phyloP scores from a whole-genome alignment of 2,888 invertebrate genomes.

The Osmoderma eremita region DNA sequence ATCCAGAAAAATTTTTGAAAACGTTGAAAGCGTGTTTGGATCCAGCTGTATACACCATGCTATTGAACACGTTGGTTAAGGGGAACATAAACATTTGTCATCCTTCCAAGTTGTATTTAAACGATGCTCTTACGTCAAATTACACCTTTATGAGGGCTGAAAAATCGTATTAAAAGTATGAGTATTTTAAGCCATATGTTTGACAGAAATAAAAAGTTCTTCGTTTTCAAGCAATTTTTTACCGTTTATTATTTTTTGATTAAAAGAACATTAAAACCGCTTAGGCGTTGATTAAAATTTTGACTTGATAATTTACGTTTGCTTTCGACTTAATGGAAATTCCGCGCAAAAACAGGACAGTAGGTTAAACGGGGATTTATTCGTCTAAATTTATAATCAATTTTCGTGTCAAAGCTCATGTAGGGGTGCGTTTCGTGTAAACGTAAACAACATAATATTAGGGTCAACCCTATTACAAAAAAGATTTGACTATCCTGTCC shows the following conservation, averaged over 20 bases:
- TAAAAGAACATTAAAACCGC: too few relatives aligned
- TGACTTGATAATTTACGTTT: too few relatives aligned
- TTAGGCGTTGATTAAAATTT: too few relatives aligned
- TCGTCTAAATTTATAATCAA: conserved; percentile 2
- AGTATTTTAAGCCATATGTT: background rate
- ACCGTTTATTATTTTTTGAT: too few relatives aligned
- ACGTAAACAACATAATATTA: conserved; percentile 5
- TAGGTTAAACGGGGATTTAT: background rate
- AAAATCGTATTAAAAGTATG: conserved; percentile 16
- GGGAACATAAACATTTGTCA: conserved; percentile 39
- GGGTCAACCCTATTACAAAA: conserved; percentile 2
- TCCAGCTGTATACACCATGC: conserved; percentile 46
- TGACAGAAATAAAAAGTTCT: conserved; percentile 13
- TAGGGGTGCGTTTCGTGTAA: background rate
- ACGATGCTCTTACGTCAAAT: conserved; percentile 9
- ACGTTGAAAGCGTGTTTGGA: conserved; percentile 49
- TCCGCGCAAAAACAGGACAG: background rate
- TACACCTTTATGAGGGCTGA: conserved; percentile 20
- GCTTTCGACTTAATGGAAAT: too few relatives aligned
- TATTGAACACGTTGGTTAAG: conserved; percentile 46
- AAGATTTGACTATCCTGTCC: conserved; percentile 15
- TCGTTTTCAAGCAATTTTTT: conserved; percentile 3
- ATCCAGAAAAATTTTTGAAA: conserved; percentile 49
- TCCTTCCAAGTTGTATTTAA: conserved; percentile 26
- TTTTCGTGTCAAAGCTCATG: conserved; percentile 1